Evolutionary conservation across 2,113 vertebrate genomes (phyloP).

Genomic region (Plectropomus leopardus): DNA sequence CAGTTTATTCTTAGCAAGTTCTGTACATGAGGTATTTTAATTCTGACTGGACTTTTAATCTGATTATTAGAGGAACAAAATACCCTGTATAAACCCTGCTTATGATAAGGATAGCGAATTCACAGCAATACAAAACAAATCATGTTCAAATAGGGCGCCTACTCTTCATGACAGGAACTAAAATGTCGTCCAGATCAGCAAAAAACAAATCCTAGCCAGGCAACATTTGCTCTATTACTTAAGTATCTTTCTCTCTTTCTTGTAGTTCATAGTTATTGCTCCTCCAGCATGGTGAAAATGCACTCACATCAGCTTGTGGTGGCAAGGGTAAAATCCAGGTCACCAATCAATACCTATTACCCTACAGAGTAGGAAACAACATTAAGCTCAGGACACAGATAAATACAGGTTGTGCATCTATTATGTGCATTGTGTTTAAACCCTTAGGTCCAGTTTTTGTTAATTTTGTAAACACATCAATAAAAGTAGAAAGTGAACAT

Average conservation of each 20-base stretch:
- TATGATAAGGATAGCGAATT: neutral
- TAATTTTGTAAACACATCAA: constrained; percentile 1
- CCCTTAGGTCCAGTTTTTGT: neutral
- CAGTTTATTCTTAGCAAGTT: neutral
- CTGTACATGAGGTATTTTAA: neutral
- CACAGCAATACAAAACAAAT: neutral
- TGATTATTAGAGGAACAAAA: neutral
- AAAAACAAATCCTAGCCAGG: neutral
- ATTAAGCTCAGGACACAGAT: constrained; percentile 32
- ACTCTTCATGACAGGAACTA: neutral
- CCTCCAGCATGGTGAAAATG: constrained; percentile 16
- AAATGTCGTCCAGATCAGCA: neutral
- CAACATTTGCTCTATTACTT: constrained; percentile 6
- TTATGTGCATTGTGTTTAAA: constrained; percentile 5
- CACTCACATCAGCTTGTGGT: constrained; percentile 47
- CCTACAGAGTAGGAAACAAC: constrained; percentile 44
- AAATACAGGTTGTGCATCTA: constrained; percentile 32
- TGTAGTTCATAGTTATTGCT: constrained; percentile 27
- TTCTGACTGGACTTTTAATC: constrained; percentile 13
- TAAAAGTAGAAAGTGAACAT: neutral
- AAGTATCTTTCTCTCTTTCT: constrained; percentile 20
- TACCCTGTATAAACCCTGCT: neutral
- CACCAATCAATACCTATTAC: constrained; percentile 77
- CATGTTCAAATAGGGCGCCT: neutral
- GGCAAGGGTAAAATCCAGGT: constrained; percentile 62